A percentile compares a stretch with the other conserved stretches of the same genome.
Evolutionary conservation across 2,797 vertebrate genomes (phyloP).

Genomic region (Hyperoplus lanceolatus): DNA sequence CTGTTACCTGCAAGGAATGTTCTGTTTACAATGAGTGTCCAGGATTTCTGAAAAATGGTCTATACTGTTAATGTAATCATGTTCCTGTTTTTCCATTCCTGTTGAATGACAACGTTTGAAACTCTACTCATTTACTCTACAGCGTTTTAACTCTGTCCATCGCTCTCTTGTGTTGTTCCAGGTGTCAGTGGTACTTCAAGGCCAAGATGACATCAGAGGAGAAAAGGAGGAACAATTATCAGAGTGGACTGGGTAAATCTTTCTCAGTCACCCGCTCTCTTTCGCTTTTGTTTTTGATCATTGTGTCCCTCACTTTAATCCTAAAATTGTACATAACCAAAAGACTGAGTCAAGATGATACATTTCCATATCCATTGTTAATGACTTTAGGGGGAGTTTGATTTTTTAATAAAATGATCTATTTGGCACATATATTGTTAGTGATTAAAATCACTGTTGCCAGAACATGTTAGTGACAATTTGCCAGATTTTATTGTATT

Average conservation of each 20-base stretch:
- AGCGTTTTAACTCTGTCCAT: neutral
- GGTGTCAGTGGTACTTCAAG: slow-evolving; percentile 97
- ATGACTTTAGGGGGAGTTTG: neutral
- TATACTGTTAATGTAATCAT: neutral
- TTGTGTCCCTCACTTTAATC: too few relatives aligned
- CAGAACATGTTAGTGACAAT: slow-evolving; percentile 23
- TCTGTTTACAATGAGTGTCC: too few relatives aligned
- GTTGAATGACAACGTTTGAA: neutral
- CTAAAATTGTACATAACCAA: neutral
- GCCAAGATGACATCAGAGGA: slow-evolving; percentile 97
- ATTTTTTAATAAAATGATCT: slow-evolving; percentile 16
- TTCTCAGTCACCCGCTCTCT: neutral
- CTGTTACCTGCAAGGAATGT: neutral
- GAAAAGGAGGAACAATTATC: slow-evolving; percentile 91
- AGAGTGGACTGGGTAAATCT: slow-evolving; percentile 91
- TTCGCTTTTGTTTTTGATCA: neutral
- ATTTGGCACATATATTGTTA: slow-evolving; percentile 1
- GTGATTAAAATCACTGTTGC: neutral
- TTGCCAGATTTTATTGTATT: neutral
- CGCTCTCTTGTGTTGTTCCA: slow-evolving; percentile 71
- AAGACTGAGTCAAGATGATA: neutral
- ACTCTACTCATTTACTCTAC: neutral
- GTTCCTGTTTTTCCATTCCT: neutral
- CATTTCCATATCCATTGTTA: slow-evolving; percentile 6
- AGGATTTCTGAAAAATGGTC: too few relatives aligned